phyloP scores from a whole-genome alignment of 2,113 vertebrate species.

The Apteryx mantelli region DNA sequence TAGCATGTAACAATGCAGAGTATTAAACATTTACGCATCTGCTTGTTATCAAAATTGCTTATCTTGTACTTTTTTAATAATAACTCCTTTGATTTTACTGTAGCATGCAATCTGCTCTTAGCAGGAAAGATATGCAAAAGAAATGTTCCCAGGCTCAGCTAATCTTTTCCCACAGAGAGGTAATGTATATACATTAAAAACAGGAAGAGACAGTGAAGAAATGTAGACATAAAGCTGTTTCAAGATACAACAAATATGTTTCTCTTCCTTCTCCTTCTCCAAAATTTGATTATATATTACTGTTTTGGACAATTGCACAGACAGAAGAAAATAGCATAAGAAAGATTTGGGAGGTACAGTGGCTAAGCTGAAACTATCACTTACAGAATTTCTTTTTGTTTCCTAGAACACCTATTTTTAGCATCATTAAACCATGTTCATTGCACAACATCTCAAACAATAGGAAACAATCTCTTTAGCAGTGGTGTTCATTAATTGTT shows the following conservation, averaged over 20 bases:
- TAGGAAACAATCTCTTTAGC: not conserved
- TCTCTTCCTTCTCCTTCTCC: not conserved
- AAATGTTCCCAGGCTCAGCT: not conserved
- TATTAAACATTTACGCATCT: conserved; percentile 72
- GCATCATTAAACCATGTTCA: not conserved
- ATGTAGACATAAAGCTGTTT: not conserved
- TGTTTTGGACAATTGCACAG: not conserved
- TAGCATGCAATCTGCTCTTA: conserved; percentile 35
- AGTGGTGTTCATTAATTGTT: not conserved
- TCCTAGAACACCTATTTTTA: not conserved
- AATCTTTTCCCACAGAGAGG: not conserved
- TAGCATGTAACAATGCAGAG: conserved; percentile 18
- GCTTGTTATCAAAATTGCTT: conserved; percentile 74
- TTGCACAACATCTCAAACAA: not conserved
- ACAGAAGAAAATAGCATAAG: not conserved
- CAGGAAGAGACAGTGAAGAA: not conserved
- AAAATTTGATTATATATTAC: not conserved
- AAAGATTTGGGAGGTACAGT: not conserved
- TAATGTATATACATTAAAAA: not conserved
- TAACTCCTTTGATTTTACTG: conserved; percentile 57
- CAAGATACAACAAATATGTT: not conserved
- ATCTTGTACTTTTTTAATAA: conserved; percentile 71
- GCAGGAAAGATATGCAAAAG: not conserved
- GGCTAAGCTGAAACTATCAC: not conserved
- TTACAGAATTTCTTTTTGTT: not conserved